Evolutionary conservation across 2,888 invertebrate species (phyloP), one percentile per base, ranked within the genome.

Genomic region (Nephrocerus scutellatus): DNA sequence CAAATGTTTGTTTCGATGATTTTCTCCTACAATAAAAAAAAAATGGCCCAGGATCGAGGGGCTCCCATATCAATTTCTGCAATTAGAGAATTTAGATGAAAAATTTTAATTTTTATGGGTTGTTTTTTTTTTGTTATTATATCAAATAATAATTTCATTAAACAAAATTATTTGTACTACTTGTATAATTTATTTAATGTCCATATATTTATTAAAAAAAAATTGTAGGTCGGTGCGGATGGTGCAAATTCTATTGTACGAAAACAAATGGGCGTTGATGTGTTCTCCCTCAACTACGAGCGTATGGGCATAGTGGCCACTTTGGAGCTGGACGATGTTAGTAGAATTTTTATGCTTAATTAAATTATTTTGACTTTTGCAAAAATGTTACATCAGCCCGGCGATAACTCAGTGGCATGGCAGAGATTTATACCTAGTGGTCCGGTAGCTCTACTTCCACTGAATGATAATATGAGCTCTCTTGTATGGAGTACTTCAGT

Each of bases 241-340:
- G 97, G 97, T 1, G 81, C 79, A 0, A 87, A 87, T 59, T 97
- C 97, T 0, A 73, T 81, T 39, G 89, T 97, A 3, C 76, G 97
- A 8, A 72, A 80, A 46, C 74, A 82, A 16, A 88, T 92, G 83
- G 79, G 79, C 13, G 80, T 85, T 10, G 80, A 86, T 54, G 86
- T 88, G 50, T 60, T 91, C 1, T 74, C 79, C 1, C 84, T 89
- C 78, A 79, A 80, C 53, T 97, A 98, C 61, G 76, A 89, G 33
- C 90, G 95, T 62, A 82, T 80, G 74, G 96, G 86, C 6, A 75
- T 98, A 15, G 96, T 98, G 1, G 95, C 95, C 2, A 95, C 93
- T 0, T 68, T 97, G 21, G 71, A 84, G 53, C 68, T 96, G 39
- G 74, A 78, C 12, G 86, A 89, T 70, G 89, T 87, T 73, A 47